Conservation (phyloP, 2,113 vertebrate species). For the Apteryx owenii region DNA sequence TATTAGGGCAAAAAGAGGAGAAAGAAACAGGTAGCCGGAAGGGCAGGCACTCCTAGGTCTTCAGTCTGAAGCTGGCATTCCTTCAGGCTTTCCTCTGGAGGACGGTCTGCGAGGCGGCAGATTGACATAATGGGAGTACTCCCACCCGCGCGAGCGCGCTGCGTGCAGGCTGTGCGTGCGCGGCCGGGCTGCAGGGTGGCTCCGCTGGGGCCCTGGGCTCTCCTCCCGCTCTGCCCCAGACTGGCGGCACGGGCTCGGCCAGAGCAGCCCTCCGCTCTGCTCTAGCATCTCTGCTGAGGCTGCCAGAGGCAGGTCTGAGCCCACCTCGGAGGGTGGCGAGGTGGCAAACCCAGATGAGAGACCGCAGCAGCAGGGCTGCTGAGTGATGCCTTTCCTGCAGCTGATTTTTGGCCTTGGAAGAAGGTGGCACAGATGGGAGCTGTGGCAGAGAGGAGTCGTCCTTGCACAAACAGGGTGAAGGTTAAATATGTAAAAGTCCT, state of each 20-base stretch:
- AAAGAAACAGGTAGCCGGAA: background rate
- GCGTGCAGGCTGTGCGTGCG: too few species aligned
- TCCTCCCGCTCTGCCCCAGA: too few species aligned
- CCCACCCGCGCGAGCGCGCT: background rate
- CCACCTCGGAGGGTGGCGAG: background rate
- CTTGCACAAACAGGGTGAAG: rapidly evolving
- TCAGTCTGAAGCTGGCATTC: rapidly evolving
- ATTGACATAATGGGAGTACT: background rate
- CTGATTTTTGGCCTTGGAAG: background rate
- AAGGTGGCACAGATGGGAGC: background rate
- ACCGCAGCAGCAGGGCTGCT: background rate
- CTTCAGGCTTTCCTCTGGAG: background rate
- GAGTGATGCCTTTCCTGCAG: background rate
- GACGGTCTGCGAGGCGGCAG: background rate
- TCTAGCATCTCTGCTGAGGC: background rate
- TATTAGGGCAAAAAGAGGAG: background rate
- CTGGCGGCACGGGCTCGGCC: too few species aligned
- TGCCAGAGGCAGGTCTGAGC: background rate
- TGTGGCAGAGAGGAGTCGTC: background rate
- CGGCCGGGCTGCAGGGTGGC: background rate
- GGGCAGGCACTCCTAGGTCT: background rate
- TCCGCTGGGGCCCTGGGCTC: background rate
- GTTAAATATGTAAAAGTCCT: background rate
- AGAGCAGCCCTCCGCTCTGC: too few species aligned
- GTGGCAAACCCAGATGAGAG: background rate